Evolutionary conservation across 92 coral and sea anemone genomes (phyloP).

Genomic region (Phenganax subtilis): DNA sequence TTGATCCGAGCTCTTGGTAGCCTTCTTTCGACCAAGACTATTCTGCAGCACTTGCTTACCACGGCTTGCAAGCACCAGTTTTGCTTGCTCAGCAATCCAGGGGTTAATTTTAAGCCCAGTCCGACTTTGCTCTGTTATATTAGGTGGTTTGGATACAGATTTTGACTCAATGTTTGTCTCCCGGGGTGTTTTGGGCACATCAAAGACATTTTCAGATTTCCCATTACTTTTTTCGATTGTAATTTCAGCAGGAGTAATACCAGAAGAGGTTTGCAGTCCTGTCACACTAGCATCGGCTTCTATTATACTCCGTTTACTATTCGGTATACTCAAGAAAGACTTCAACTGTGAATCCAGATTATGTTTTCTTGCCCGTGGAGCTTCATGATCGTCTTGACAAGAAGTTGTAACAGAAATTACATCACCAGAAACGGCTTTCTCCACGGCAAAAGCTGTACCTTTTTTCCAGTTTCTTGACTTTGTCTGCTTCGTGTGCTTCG

Average conservation of each 20-base stretch:
- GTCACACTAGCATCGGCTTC: too few relatives aligned
- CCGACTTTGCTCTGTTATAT: conserved; percentile 13
- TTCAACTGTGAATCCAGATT: conserved; percentile 29
- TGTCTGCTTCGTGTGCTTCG: conserved; percentile 41
- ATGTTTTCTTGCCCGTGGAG: conserved; percentile 49
- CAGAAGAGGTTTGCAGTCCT: background rate
- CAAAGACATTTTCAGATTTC: conserved; percentile 3
- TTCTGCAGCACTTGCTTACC: conserved; percentile 67
- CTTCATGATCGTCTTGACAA: conserved; percentile 67
- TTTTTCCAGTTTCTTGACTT: conserved; percentile 41
- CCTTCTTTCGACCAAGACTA: conserved; percentile 22
- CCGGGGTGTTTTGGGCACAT: conserved; percentile 1
- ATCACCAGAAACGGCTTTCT: conserved; percentile 17
- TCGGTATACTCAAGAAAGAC: background rate
- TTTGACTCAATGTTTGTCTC: conserved; percentile 37
- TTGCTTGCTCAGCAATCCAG: conserved; percentile 97
- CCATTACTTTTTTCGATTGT: conserved; percentile 35
- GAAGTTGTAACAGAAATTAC: conserved; percentile 63
- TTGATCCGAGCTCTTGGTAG: background rate
- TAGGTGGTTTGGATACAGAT: conserved; percentile 6
- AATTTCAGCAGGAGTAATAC: too few relatives aligned
- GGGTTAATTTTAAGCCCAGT: conserved; percentile 71
- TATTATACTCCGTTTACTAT: too few relatives aligned
- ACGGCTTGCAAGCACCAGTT: conserved; percentile 64
- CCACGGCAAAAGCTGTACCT: conserved; percentile 30